These are phyloP conservation scores for Miltochrista miniata DNA, from an alignment of 2,888 invertebrate genomes.

Conservation along the genomic window DNA sequence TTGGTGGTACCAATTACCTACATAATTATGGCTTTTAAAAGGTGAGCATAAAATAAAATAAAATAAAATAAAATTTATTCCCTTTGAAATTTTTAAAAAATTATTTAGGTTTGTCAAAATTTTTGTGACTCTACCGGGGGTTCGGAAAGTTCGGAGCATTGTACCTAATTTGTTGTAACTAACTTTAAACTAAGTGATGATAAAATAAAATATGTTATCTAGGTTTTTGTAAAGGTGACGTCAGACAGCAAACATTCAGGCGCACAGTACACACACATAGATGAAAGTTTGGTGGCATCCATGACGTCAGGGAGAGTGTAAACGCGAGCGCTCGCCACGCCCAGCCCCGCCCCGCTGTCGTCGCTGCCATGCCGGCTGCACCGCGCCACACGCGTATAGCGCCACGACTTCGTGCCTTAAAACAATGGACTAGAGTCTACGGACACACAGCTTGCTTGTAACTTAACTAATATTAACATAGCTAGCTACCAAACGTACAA, in stretches of 20 bases:
- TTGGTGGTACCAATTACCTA: too few species aligned
- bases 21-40: too few species aligned
- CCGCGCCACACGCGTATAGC: slow-evolving; percentile 7
- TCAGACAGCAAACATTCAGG: slow-evolving; percentile 23
- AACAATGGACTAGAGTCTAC: slow-evolving; percentile 16
- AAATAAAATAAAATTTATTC: too few species aligned
- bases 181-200: too few species aligned
- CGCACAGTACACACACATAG: slow-evolving; percentile 17
- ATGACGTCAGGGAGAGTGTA: slow-evolving; percentile 51
- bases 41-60: too few species aligned
- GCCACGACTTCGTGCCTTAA: slow-evolving; percentile 20
- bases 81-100: too few species aligned
- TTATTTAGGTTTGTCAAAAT: too few species aligned
- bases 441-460: neutral
- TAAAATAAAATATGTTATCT: too few species aligned
- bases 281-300: slow-evolving; percentile 24
- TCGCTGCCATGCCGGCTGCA: slow-evolving; percentile 35
- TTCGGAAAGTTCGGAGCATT: too few species aligned
- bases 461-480: slow-evolving; percentile 15
- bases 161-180: too few species aligned
- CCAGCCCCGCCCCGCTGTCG: slow-evolving; percentile 69
- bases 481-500: neutral
- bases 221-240: slow-evolving; percentile 16
- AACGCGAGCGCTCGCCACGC: slow-evolving; percentile 57
- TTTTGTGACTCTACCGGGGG: too few species aligned